Evolutionary conservation across 2,888 invertebrate genomes (phyloP), one percentile per base, ranked within the genome.

Genomic region (Melieria omissa): DNA sequence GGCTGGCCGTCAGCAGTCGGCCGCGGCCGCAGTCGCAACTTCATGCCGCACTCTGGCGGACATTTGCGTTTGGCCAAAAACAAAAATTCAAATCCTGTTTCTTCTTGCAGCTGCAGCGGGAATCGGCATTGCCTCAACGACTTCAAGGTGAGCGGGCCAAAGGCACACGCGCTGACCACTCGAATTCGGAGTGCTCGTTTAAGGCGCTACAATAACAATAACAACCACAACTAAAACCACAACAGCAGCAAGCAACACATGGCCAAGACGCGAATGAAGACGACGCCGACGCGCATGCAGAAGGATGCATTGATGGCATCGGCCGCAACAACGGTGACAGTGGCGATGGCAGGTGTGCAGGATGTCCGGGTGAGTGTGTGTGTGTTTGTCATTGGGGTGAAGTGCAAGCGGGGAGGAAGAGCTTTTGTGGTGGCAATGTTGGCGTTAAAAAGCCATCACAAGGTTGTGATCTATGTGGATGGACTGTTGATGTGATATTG

Each of bases 251-350:
- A 76, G 63, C 73, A 75, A 76, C 78, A 78, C 75, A 84, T 84
- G 85, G 84, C 85, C 76, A 84, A 84, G 73, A 84, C 85, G 71
- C 79, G 84, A 70, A 84, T 84, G 70, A 84, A 84, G 78, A 84
- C 81, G 47, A 84, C 85, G 75, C 85, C 84, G 72, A 75, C 82
- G 72, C 84, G 85, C 68, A 77, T 77, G 69, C 77, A 80, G 68
- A 85, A 85, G 78, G 78, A 79, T 74, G 74, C 78, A 47, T 75
- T 80, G 73, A 74, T 76, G 70, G 76, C 76, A 65, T 73, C 74
- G 67, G 71, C 77, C 65, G 69, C 70, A 57, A 14, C 69, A 66
- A 69, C 74, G 12, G 73, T 75, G 8, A 73, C 72, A 5, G 72
- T 74, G 61, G 44, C 60, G 12, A 67, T 29, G 66, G 73, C 57